Conservation (phyloP, 2,113 vertebrate genomes). For the Pelodiscus sinensis region DNA sequence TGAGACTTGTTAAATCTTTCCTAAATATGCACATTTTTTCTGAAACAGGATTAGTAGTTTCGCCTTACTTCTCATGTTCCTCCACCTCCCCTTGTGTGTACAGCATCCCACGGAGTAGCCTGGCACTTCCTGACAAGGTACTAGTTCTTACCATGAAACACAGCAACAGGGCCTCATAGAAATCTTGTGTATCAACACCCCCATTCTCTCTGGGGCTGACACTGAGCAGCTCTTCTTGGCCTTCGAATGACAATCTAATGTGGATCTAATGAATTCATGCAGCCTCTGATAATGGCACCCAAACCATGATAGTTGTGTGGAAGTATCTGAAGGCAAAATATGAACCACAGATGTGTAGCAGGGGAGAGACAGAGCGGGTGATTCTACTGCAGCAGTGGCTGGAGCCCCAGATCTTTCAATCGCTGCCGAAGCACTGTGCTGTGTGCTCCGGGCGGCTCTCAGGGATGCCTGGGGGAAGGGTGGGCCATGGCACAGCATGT, state of each 20-base stretch:
- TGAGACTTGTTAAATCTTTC: neutral
- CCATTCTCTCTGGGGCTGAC: neutral
- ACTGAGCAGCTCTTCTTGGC: neutral
- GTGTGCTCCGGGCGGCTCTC: too few species aligned
- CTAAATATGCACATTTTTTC: neutral
- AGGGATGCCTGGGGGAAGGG: too few species aligned
- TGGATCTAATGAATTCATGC: neutral
- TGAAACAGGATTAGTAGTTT: neutral
- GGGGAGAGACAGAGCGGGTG: too few species aligned
- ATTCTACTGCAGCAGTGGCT: neutral
- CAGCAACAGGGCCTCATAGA: neutral
- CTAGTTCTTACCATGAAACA: fast-evolving
- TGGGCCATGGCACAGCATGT: too few species aligned
- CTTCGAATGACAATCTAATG: neutral
- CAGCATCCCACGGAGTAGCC: neutral
- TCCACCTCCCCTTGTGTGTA: neutral
- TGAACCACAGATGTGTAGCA: neutral
- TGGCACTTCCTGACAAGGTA: neutral
- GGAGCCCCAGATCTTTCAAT: neutral
- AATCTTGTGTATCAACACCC: neutral
- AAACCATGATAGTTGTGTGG: fast-evolving
- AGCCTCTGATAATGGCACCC: neutral
- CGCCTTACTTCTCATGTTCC: neutral
- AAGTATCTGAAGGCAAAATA: neutral
- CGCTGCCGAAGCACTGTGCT: too few species aligned